Evolutionary conservation across 2,888 invertebrate genomes (phyloP).

Genomic region (Listrodromus nycthemerus): DNA sequence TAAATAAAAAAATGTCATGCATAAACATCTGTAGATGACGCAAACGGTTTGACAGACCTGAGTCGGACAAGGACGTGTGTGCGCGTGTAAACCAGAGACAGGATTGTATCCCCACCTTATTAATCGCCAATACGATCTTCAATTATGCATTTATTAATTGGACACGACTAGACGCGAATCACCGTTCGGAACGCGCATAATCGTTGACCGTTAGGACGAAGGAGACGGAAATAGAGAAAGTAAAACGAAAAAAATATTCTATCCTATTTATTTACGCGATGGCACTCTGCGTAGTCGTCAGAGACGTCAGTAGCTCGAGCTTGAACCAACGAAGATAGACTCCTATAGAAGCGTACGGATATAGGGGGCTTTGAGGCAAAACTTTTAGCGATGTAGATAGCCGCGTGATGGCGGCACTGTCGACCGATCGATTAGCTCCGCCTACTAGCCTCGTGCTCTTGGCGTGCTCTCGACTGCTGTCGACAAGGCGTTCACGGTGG

Average conservation of each 20-base stretch:
- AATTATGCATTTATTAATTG: conserved; percentile 60
- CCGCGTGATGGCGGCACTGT: too few relatives aligned
- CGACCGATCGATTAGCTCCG: too few relatives aligned
- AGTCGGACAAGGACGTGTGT: conserved; percentile 25
- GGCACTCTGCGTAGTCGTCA: conserved; percentile 49
- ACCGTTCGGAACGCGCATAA: conserved; percentile 29
- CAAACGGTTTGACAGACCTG: conserved; percentile 66
- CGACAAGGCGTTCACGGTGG: too few relatives aligned
- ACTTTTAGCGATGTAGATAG: too few relatives aligned
- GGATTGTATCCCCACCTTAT: conserved; percentile 44
- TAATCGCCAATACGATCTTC: conserved; percentile 57
- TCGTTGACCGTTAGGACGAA: background rate
- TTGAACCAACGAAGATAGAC: too few relatives aligned
- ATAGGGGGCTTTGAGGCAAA: too few relatives aligned
- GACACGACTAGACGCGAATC: conserved; percentile 43
- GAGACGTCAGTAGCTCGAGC: conserved; percentile 56
- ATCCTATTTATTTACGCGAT: conserved; percentile 61
- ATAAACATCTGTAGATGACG: conserved; percentile 75
- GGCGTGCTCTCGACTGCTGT: too few relatives aligned
- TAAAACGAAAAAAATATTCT: conserved; percentile 46
- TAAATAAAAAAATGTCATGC: conserved; percentile 69
- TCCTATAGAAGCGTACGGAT: too few relatives aligned
- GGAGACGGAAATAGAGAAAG: conserved; percentile 8
- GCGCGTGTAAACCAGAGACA: conserved; percentile 8
- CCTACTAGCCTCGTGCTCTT: too few relatives aligned